Conservation (phyloP, 1,140 invertebrate species). For the Eurosta solidaginis region DNA sequence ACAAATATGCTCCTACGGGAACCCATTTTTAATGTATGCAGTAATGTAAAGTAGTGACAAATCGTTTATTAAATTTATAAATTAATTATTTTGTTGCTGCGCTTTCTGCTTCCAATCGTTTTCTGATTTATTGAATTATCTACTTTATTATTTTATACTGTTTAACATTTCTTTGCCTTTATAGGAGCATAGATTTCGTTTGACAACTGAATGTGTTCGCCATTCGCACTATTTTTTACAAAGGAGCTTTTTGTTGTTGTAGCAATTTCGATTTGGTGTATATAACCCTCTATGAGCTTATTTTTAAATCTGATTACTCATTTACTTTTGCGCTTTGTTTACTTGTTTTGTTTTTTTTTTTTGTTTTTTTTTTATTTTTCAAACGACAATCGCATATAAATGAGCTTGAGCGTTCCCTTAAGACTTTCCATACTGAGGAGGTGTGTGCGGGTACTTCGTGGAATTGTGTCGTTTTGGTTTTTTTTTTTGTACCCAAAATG, state of each 20-base stretch:
- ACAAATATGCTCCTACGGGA: neutral
- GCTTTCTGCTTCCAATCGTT: neutral
- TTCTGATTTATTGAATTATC: neutral
- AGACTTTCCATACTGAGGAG: neutral
- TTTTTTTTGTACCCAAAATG: neutral
- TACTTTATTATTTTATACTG: slow-evolving; percentile 23
- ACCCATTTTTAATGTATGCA: neutral
- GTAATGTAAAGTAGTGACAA: neutral
- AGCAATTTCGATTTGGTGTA: neutral
- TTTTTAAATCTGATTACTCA: slow-evolving; percentile 9
- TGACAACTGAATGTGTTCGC: neutral
- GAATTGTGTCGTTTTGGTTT: neutral
- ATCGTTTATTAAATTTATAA: neutral
- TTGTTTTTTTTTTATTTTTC: no score
- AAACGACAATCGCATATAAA: neutral
- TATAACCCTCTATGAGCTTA: neutral
- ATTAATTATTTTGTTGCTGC: neutral
- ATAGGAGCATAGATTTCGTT: neutral
- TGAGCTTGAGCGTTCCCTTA: neutral
- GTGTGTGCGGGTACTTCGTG: no score
- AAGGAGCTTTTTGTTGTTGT: neutral
- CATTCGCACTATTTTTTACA: neutral
- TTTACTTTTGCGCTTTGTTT: no score
- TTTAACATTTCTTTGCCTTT: neutral
- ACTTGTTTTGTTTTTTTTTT: neutral